Evolutionary conservation across 2,797 vertebrate genomes (phyloP).

Genomic region (Hypotaenidia okinawae): DNA sequence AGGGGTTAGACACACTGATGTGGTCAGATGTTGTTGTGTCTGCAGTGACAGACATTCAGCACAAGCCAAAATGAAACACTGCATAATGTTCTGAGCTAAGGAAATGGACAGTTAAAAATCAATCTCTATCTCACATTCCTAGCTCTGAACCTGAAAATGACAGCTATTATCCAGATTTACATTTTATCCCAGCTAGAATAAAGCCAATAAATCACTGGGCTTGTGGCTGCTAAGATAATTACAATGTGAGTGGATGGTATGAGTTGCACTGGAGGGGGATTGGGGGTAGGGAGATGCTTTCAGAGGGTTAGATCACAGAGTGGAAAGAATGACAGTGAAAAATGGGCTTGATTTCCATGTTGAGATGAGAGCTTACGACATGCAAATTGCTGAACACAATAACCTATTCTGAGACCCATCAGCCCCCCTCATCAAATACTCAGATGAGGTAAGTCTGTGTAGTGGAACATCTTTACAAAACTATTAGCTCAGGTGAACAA

Average conservation of each 20-base stretch:
- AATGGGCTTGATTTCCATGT: constrained; percentile 71
- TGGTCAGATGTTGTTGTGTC: neutral
- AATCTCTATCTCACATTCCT: constrained; percentile 75
- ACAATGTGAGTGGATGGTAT: constrained; percentile 52
- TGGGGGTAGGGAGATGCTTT: neutral
- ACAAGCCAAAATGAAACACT: constrained; percentile 53
- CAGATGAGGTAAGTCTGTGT: neutral
- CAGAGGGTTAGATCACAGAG: constrained; percentile 34
- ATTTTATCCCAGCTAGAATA: constrained; percentile 80
- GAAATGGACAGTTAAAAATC: constrained; percentile 75
- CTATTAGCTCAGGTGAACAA: neutral
- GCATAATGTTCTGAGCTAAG: constrained; percentile 73
- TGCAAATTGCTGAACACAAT: constrained; percentile 53
- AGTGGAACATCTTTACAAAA: neutral
- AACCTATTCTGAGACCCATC: neutral
- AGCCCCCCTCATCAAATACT: neutral
- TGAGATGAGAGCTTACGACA: constrained; percentile 52
- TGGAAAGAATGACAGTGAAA: constrained; percentile 76
- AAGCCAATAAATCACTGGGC: constrained; percentile 80
- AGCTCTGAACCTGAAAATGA: constrained; percentile 77
- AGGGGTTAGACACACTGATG: neutral
- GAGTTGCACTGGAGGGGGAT: neutral
- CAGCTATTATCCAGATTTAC: constrained; percentile 82
- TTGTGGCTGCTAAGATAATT: constrained; percentile 79
- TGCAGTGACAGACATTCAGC: constrained; percentile 24